Percentiles rank a stretch among this genome's conserved stretches.
These are phyloP conservation scores for Cotesia typhae DNA, from an alignment of 1,140 invertebrate genomes.

Conservation along the genomic window DNA sequence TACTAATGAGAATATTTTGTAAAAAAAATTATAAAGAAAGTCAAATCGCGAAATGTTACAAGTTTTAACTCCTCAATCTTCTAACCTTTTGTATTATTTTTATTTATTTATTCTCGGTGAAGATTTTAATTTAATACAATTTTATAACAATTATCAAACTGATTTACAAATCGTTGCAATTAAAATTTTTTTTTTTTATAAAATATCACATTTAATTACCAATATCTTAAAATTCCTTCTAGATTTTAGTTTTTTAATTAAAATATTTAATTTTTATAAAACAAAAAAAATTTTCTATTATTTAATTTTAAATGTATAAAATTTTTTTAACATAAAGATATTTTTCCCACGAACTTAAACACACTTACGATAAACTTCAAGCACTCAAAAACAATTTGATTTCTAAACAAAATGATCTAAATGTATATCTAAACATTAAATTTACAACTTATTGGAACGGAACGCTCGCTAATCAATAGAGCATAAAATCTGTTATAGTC, in stretches of 20 bases:
- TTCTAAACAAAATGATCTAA: conserved; percentile 22
- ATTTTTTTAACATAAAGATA: too few species aligned
- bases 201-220: neutral
- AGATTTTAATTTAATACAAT: too few species aligned
- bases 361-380: neutral
- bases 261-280: neutral
- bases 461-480: conserved; percentile 16
- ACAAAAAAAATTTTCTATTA: too few species aligned
- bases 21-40: too few species aligned
- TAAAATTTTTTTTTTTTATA: neutral
- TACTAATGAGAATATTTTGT: too few species aligned
- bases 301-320: too few species aligned
- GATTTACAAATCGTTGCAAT: neutral
- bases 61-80: too few species aligned
- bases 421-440: conserved; percentile 7
- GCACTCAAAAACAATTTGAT: conserved; percentile 3
- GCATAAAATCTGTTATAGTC: conserved; percentile 15
- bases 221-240: neutral
- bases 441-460: conserved; percentile 21
- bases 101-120: too few species aligned
- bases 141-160: too few species aligned
- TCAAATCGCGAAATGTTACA: too few species aligned
- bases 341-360: too few species aligned
- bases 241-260: neutral
- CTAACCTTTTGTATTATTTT: too few species aligned